phyloP scores from a whole-genome alignment of 2,797 vertebrate genomes.

The Sitta carolinensis region DNA sequence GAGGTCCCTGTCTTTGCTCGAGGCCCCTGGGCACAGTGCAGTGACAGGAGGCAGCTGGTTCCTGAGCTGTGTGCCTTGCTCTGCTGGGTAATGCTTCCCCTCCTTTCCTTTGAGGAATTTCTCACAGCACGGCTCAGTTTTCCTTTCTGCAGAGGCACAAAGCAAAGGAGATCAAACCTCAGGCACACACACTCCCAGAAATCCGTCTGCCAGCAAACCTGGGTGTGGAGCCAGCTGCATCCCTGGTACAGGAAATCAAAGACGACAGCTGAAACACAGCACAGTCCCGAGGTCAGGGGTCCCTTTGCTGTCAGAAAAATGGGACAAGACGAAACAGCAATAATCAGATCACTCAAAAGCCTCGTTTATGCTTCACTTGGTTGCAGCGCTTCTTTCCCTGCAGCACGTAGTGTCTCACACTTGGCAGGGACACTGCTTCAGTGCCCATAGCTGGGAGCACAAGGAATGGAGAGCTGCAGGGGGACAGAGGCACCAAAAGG shows the following conservation, averaged over 20 bases:
- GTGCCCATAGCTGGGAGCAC: rapidly evolving
- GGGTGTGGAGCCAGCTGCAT: neutral
- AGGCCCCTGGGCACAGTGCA: rapidly evolving
- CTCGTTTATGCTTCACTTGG: neutral
- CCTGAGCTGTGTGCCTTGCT: neutral
- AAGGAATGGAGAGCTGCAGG: neutral
- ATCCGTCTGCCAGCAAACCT: neutral
- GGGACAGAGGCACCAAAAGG: neutral
- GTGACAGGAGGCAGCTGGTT: neutral
- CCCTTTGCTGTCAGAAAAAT: neutral
- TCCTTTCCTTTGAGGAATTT: slow-evolving; percentile 2
- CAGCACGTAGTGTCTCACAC: rapidly evolving
- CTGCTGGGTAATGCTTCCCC: neutral
- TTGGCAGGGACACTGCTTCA: rapidly evolving
- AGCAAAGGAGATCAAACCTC: slow-evolving; percentile 3
- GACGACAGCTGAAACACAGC: neutral
- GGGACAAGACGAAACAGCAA: neutral
- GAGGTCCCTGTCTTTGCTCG: rapidly evolving
- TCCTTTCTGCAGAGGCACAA: neutral
- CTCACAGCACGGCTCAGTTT: neutral
- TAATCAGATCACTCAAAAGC: neutral
- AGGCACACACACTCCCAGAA: neutral
- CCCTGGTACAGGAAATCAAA: neutral
- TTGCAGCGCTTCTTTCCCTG: neutral
- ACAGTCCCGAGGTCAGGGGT: neutral